Evolutionary conservation across 1,140 invertebrate genomes (phyloP).

Genomic region (Trachymyrmex septentrionalis): DNA sequence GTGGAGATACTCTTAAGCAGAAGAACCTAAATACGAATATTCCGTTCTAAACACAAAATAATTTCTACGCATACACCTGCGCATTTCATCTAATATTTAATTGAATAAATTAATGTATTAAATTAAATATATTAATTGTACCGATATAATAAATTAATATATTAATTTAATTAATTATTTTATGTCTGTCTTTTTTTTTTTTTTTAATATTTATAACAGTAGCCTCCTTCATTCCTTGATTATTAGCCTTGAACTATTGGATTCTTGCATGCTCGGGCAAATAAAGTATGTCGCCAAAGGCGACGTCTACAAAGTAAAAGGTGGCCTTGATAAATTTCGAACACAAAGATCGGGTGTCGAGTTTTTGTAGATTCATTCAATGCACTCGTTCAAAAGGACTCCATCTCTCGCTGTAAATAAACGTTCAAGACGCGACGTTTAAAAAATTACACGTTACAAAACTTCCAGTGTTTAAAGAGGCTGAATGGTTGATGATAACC

Average conservation of each 20-base stretch:
- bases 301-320: slow-evolving; percentile 40
- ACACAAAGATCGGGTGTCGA: slow-evolving; percentile 5
- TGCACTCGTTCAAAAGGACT: slow-evolving; percentile 27
- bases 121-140: not conserved
- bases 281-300: slow-evolving; percentile 33
- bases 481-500: slow-evolving; percentile 29
- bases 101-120: slow-evolving; percentile 3
- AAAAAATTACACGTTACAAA: slow-evolving; percentile 47
- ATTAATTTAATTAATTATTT: slow-evolving; percentile 11
- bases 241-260: slow-evolving; percentile 44
- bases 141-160: not conserved
- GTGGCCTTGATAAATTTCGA: slow-evolving; percentile 51
- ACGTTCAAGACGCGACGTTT: slow-evolving; percentile 5
- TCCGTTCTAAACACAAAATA: not conserved
- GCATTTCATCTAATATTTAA: not conserved
- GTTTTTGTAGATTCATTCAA: not conserved
- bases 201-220: not conserved
- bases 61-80: too few species aligned
- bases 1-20: not conserved
- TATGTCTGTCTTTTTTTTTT: not conserved
- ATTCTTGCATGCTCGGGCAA: slow-evolving; percentile 16
- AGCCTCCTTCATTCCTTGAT: slow-evolving; percentile 8
- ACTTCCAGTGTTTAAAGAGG: not conserved
- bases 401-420: not conserved
- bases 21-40: not conserved